Base-by-base conservation (phyloP, 1,140 invertebrate genomes). In the Conopomorpha cramerella region DNA sequence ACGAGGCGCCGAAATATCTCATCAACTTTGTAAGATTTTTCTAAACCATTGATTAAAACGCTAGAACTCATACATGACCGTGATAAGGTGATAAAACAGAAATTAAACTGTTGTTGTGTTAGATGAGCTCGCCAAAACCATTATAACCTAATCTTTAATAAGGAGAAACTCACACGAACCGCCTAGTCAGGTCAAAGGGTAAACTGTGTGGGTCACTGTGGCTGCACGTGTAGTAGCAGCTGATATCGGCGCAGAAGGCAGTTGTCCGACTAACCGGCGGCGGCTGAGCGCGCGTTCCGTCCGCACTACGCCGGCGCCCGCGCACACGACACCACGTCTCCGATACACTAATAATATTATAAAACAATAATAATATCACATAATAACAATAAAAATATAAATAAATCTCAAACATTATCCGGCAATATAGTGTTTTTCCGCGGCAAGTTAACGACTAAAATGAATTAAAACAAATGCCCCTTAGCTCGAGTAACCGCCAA, bases 81-180 rank as follows among this genome's bases (percentile, higher is more conserved):
- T 66, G 55, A 66, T 59, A 57, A 49, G 47, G 44, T 60, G 55
- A 68, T 64, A 70, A 68, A 68, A 49, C 60, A 65, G 57, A 61
- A 71, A 71, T 63, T 66, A 73, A 68, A 68, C 43, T n/a, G n/a
- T n/a, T n/a, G n/a, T n/a, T n/a, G n/a, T n/a, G n/a, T n/a, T n/a
- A n/a, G n/a, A n/a, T n/a, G n/a, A n/a, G n/a, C n/a, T n/a, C n/a
- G n/a, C n/a, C n/a, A n/a, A n/a, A n/a, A n/a, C n/a, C n/a, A n/a
- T n/a, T n/a, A n/a, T n/a, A n/a, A n/a, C n/a, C n/a, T n/a, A n/a
- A n/a, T n/a, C n/a, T n/a, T n/a, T n/a, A n/a, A n/a, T n/a, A n/a
- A n/a, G n/a, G n/a, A n/a, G n/a, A n/a, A n/a, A n/a, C n/a, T n/a
- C n/a, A n/a, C n/a, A n/a, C n/a, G n/a, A n/a, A n/a, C n/a, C n/a